These are phyloP conservation scores for Cyprinella venusta DNA, from an alignment of 2,797 vertebrate species.

Conservation along the genomic window DNA sequence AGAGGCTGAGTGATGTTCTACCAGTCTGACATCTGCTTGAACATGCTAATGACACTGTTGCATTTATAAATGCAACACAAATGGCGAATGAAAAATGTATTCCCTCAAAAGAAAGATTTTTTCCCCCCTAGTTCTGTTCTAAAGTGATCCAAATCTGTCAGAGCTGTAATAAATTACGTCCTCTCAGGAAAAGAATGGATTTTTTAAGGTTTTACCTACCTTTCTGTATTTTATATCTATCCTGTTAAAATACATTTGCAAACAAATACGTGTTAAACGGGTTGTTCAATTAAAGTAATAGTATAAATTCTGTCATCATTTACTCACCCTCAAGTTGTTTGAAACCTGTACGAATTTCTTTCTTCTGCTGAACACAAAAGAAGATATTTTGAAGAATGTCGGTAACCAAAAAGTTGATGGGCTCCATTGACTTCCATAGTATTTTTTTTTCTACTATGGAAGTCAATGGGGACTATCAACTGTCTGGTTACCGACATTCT, in stretches of 20 bases:
- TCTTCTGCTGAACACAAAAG: too few species aligned
- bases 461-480: too few species aligned
- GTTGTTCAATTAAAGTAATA: neutral
- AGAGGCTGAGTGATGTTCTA: slow-evolving; percentile 66
- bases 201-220: slow-evolving; percentile 10
- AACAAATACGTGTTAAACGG: neutral
- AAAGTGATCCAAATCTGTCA: slow-evolving; percentile 46
- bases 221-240: slow-evolving; percentile 13
- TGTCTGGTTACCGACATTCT: too few species aligned
- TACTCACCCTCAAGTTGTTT: too few species aligned
- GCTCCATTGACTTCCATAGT: too few species aligned
- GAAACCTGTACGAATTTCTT: too few species aligned
- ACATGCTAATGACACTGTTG: slow-evolving; percentile 60
- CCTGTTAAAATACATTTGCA: neutral
- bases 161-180: slow-evolving; percentile 37
- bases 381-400: too few species aligned
- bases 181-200: slow-evolving; percentile 23
- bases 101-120: slow-evolving; percentile 25
- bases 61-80: slow-evolving; percentile 59
- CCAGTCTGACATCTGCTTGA: slow-evolving; percentile 55
- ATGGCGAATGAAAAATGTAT: slow-evolving; percentile 53
- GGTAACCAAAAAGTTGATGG: too few species aligned
- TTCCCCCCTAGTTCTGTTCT: neutral
- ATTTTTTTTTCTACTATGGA: too few species aligned
- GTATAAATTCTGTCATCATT: too few species aligned